Evolutionary conservation across 2,113 vertebrate species (phyloP).

Genomic region (Labeo rohita): DNA sequence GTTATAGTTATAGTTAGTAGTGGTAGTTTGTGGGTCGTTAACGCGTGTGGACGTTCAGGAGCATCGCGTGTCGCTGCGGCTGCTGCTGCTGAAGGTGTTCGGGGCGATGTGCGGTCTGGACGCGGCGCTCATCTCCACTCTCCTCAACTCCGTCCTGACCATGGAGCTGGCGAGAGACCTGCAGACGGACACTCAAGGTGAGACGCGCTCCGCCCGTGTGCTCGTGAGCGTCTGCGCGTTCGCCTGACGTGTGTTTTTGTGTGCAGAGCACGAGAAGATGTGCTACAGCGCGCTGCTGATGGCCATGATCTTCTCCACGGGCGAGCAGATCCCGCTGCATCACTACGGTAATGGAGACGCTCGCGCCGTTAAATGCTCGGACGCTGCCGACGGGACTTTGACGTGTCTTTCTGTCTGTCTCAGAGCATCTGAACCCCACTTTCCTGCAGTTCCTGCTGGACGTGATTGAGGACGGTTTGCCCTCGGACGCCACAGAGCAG

Average conservation of each 20-base stretch:
- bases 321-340: conserved; percentile 94
- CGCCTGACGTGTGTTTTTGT: conserved; percentile 41
- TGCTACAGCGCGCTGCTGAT: conserved; percentile 94
- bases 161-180: conserved; percentile 98
- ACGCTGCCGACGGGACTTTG: not conserved
- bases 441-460: conserved; percentile 91
- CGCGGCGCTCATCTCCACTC: conserved; percentile 86
- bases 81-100: conserved; percentile 95
- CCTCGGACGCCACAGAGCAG: conserved; percentile 90
- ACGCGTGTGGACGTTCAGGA: conserved; percentile 76
- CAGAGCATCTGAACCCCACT: conserved; percentile 92
- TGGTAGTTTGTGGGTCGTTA: too few relatives aligned
- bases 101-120: conserved; percentile 97
- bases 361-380: accelerated
- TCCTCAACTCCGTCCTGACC: conserved; percentile 94
- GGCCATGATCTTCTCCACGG: conserved; percentile 98
- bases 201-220: not conserved
- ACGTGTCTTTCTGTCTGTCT: conserved; percentile 48
- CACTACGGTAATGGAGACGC: conserved; percentile 86
- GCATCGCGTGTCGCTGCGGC: conserved; percentile 85
- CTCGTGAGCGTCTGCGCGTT: not conserved
- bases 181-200: conserved; percentile 91
- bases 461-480: conserved; percentile 91
- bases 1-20: too few relatives aligned
- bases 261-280: conserved; percentile 95